A percentile compares a stretch with the other conserved stretches of the same genome.
These are phyloP conservation scores for Phyllopteryx taeniolatus DNA, from an alignment of 2,113 vertebrate genomes.

Conservation along the genomic window DNA sequence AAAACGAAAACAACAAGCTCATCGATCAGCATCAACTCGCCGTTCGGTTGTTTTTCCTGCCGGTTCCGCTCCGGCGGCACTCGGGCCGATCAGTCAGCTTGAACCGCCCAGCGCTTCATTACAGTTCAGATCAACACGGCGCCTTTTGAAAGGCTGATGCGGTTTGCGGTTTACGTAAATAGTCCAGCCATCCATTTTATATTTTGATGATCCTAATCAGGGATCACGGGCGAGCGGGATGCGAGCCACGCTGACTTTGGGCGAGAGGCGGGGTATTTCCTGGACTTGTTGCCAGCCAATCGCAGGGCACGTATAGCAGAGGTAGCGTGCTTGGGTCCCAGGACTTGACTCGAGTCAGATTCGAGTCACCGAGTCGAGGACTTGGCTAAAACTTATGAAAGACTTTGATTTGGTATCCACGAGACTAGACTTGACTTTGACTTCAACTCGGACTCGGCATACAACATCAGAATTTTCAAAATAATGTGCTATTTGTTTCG, in stretches of 20 bases:
- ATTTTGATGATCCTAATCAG: neutral
- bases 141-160: neutral
- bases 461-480: too few species aligned
- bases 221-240: neutral
- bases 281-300: neutral
- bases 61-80: constrained; percentile 14
- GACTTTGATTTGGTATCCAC: too few species aligned
- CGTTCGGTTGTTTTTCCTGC: constrained; percentile 14
- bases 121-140: neutral
- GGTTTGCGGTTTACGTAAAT: neutral
- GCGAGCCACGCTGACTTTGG: too few species aligned
- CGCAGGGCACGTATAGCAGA: neutral
- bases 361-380: too few species aligned
- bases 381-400: too few species aligned
- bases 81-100: constrained; percentile 16
- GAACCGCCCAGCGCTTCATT: neutral
- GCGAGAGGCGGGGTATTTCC: too few species aligned
- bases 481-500: too few species aligned
- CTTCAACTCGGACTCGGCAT: too few species aligned
- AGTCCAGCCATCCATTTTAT: neutral
- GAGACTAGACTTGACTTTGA: too few species aligned
- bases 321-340: neutral
- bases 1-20: constrained; percentile 6
- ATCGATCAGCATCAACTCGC: constrained; percentile 42
- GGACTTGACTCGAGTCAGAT: neutral